These are phyloP conservation scores for Paratrypauchen microcephalus DNA, from an alignment of 2,797 vertebrate genomes.

Conservation along the genomic window DNA sequence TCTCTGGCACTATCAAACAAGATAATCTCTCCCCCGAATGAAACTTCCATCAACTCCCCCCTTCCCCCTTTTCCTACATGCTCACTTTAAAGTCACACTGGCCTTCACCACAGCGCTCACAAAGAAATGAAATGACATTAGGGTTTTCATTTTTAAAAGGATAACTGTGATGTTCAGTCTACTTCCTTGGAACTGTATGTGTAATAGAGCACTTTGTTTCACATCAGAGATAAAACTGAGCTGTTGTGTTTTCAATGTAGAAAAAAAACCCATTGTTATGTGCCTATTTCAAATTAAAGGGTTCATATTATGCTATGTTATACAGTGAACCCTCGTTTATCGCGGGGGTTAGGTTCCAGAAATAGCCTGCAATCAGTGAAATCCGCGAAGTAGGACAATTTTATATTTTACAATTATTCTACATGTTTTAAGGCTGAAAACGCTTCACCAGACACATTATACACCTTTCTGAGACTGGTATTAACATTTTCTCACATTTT, in stretches of 20 bases:
- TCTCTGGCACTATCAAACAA: conserved; percentile 30
- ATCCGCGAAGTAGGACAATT: no score
- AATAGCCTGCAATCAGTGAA: no score
- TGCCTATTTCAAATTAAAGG: not conserved
- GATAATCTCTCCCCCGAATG: conserved; percentile 20
- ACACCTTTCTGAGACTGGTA: no score
- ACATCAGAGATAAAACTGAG: not conserved
- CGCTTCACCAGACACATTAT: no score
- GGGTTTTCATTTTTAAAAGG: not conserved
- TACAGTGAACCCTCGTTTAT: no score
- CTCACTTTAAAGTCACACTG: conserved; percentile 8
- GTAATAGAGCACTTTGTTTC: not conserved
- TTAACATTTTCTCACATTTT: no score
- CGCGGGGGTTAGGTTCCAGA: no score
- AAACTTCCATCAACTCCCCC: conserved; percentile 1
- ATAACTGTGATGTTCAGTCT: not conserved
- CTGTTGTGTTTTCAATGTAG: not conserved
- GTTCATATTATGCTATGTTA: not conserved
- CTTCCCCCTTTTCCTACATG: not conserved
- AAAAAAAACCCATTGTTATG: not conserved
- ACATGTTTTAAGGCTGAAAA: no score
- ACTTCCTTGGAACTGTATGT: not conserved
- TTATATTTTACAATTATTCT: no score
- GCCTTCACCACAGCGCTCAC: conserved; percentile 1
- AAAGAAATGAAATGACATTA: not conserved